Base-by-base conservation (phyloP, 2,888 invertebrate genomes). In the Galeruca laticollis region DNA sequence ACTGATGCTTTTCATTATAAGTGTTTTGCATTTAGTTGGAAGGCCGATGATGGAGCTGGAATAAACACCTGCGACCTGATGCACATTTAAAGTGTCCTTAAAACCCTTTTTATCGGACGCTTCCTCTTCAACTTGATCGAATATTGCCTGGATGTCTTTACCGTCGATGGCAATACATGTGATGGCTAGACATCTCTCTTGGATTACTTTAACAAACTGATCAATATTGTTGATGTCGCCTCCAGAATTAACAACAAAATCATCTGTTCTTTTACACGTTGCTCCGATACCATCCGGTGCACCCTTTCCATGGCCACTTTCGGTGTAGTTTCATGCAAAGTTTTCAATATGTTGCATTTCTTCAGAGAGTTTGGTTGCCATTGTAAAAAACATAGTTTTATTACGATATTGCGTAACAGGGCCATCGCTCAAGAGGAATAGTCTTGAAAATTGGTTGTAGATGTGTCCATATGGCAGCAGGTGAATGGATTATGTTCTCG, bases 231-330 rank as follows among this genome's bases (percentile, higher is more conserved):
- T 76, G 33, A 82, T 75, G 72, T 82, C 81, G 57, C 73, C 75
- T 77, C 79, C 79, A 60, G 63, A 57, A 71, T 81, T 80, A 47
- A 83, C 75, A 2, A 81, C 70, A 71, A 75, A 54, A 69, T 83
- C 80, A 47, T 82, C 82, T 11, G 79, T 82, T 77, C 82, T 62
- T 69, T 84, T 83, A 68, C 81, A 81, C 5, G 76, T 76, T 26
- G 78, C 82, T 11, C 82, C 81, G 56, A 83, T 70, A 66, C 82
- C 81, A 78, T 82, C 80, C 3, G 82, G 79, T 54, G 82, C 80
- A 20, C 81, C 82, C 64, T 61, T 64, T 26, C 49, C 31, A 21
- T 76, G 74, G 40, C 79, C 78, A 35, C 78, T 78, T 69, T 43
- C 18, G 15, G 49, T 49, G 9, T 49, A 82, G 68, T 81, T 79